These are phyloP conservation scores for Clarias gariepinus DNA, from an alignment of 2,113 vertebrate genomes.

Conservation along the genomic window DNA sequence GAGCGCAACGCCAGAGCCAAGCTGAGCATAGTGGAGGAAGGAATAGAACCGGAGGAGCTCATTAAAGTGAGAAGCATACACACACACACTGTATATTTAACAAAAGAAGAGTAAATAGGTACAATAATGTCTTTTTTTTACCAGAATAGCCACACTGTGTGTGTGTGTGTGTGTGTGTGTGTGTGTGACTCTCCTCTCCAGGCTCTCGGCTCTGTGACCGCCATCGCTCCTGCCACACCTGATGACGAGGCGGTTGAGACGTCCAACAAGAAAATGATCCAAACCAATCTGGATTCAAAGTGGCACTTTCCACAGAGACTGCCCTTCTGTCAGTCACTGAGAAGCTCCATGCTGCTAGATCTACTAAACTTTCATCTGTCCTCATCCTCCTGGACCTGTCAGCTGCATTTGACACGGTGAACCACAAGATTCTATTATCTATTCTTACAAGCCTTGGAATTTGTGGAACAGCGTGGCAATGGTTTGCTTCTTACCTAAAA, in stretches of 20 bases:
- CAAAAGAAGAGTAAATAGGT: not conserved
- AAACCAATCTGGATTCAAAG: no score
- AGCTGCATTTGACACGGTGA: no score
- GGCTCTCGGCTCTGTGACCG: slow-evolving; percentile 67
- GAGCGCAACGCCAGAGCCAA: slow-evolving; percentile 75
- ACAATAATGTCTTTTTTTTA: not conserved
- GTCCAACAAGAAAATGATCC: slow-evolving; percentile 49
- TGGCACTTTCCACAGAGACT: no score
- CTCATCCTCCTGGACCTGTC: no score
- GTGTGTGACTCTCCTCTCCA: slow-evolving; percentile 35
- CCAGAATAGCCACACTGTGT: not conserved
- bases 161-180: slow-evolving; percentile 6
- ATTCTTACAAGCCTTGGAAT: no score
- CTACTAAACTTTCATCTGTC: no score
- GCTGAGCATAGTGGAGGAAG: slow-evolving; percentile 72
- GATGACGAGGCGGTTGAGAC: slow-evolving; percentile 56
- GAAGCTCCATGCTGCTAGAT: no score
- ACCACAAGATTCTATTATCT: no score
- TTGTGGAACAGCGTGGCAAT: no score
- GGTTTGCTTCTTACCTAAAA: no score
- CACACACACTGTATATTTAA: not conserved
- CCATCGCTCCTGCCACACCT: slow-evolving; percentile 48
- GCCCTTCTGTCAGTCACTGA: no score
- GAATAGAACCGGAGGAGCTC: slow-evolving; percentile 59
- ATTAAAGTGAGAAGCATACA: slow-evolving; percentile 55